A percentile compares a stretch with the other conserved stretches of the same genome.
Conservation (phyloP, 2,113 vertebrate species). For the Chroicocephalus ridibundus region DNA sequence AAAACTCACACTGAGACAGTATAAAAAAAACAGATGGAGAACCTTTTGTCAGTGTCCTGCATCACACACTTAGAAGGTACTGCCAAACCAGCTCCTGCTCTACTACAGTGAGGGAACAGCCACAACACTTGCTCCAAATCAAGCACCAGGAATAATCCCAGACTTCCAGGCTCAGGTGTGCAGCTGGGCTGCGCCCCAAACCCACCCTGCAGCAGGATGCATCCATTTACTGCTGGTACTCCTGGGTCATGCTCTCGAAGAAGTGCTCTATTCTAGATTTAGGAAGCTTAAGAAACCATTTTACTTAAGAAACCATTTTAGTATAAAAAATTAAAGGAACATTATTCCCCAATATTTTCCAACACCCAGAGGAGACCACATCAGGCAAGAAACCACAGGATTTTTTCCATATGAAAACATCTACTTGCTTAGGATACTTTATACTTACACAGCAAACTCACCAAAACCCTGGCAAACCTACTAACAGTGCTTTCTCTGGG, state of each 20-base stretch:
- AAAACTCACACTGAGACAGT: background rate
- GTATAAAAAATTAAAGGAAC: background rate
- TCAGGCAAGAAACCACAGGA: background rate
- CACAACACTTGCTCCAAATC: background rate
- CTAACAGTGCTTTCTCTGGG: background rate
- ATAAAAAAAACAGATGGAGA: background rate
- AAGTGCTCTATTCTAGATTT: background rate
- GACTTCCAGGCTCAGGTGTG: background rate
- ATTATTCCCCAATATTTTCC: background rate
- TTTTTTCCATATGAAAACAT: background rate
- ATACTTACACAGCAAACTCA: background rate
- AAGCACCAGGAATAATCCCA: background rate
- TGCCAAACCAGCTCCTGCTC: background rate
- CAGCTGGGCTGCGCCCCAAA: background rate
- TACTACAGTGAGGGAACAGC: background rate
- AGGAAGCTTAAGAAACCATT: background rate
- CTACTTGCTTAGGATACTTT: background rate
- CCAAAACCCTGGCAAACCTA: background rate
- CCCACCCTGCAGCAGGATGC: background rate
- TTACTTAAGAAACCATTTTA: background rate
- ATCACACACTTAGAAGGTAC: background rate
- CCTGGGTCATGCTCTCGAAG: background rate
- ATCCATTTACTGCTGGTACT: background rate
- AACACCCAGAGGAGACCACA: background rate
- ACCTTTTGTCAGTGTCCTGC: background rate